Conservation (phyloP, 2,888 invertebrate genomes). For the Entomobrya multifasciata region DNA sequence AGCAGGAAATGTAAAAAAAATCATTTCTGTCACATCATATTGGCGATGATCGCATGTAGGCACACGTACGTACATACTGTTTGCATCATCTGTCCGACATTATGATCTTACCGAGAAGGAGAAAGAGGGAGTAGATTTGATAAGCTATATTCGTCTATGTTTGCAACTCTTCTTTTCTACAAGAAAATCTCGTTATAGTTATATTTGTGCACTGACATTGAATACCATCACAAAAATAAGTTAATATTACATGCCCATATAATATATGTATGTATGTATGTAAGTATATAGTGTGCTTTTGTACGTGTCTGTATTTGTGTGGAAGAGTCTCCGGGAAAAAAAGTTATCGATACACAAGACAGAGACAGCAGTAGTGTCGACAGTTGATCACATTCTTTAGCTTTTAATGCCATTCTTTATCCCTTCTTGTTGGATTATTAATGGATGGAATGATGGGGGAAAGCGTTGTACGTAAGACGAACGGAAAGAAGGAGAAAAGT, state of each 20-base stretch:
- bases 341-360: background rate
- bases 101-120: conserved; percentile 7
- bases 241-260: no score
- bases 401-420: conserved; percentile 66
- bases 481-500: conserved; percentile 18
- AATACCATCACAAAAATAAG: no score
- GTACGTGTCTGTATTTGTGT: background rate
- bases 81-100: conserved; percentile 11
- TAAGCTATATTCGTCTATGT: background rate
- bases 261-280: background rate
- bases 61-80: background rate
- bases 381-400: conserved; percentile 63
- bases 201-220: no score
- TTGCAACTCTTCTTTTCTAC: background rate
- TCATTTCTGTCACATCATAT: conserved; percentile 54
- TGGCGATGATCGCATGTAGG: background rate
- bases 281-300: background rate
- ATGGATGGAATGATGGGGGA: conserved; percentile 65
- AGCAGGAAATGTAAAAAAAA: conserved; percentile 23
- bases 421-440: conserved; percentile 67
- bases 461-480: background rate
- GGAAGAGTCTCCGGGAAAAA: background rate
- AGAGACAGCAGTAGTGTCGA: conserved; percentile 26
- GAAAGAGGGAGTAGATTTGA: background rate
- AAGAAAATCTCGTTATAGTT: no score